phyloP scores from a whole-genome alignment of 2,888 invertebrate genomes.

The Oxycera nigricornis region DNA sequence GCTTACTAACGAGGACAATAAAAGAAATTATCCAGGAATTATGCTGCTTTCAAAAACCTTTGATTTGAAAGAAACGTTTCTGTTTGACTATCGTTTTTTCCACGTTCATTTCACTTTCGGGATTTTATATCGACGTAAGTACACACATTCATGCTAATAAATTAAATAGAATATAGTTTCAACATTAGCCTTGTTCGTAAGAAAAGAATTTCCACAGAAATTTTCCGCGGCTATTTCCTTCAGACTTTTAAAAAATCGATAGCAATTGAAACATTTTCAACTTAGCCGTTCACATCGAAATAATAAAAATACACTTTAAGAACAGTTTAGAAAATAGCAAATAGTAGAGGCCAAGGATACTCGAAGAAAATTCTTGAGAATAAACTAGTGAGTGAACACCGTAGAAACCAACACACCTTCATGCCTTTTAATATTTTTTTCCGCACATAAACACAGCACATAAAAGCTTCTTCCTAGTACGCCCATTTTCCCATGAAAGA shows the following conservation, averaged over 20 bases:
- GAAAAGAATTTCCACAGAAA: too few species aligned
- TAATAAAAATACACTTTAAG: background rate
- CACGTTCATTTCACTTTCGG: too few species aligned
- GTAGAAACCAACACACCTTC: constrained; percentile 21
- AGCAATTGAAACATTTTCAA: background rate
- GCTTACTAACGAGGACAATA: too few species aligned
- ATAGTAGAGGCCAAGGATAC: background rate
- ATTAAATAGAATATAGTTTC: too few species aligned
- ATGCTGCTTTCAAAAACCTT: too few species aligned
- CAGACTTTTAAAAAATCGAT: background rate
- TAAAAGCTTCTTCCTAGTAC: constrained; percentile 26
- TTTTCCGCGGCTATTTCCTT: too few species aligned
- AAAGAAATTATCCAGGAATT: too few species aligned
- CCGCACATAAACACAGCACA: constrained; percentile 12
- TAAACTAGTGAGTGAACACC: background rate
- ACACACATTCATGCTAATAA: too few species aligned
- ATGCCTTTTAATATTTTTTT: constrained; percentile 3
- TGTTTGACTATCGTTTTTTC: too few species aligned
- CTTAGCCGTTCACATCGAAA: background rate
- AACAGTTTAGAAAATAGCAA: background rate
- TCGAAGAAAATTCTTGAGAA: background rate
- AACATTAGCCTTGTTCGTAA: too few species aligned
- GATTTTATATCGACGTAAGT: too few species aligned
- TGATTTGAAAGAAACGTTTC: too few species aligned
- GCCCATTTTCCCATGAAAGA: constrained; percentile 33